These are phyloP conservation scores for Erethizon dorsatum DNA, from an alignment of 2,797 vertebrate genomes.

Conservation along the genomic window DNA sequence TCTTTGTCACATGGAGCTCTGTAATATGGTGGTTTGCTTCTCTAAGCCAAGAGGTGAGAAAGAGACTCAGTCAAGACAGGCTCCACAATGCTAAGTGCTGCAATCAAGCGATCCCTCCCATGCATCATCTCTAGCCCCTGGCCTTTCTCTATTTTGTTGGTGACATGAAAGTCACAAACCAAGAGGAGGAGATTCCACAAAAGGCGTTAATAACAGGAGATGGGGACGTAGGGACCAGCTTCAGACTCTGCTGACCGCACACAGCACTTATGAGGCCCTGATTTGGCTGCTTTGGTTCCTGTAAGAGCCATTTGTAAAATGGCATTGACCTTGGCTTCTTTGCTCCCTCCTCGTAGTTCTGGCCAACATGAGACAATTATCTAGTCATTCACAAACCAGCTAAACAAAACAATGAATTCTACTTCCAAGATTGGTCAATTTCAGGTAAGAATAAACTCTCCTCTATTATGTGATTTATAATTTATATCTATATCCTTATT, in stretches of 20 bases:
- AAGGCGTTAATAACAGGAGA: not conserved
- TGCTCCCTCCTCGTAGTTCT: not conserved
- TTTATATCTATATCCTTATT: not conserved
- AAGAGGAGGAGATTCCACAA: too few species aligned
- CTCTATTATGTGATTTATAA: not conserved
- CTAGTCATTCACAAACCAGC: not conserved
- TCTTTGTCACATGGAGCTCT: not conserved
- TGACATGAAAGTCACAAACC: not conserved
- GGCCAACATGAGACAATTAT: not conserved
- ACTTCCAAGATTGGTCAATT: not conserved
- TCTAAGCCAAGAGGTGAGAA: not conserved
- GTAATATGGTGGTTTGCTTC: not conserved
- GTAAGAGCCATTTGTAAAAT: not conserved
- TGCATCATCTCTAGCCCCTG: too few species aligned
- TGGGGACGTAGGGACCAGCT: too few species aligned
- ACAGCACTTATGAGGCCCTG: not conserved
- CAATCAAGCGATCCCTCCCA: not conserved
- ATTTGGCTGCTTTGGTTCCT: not conserved
- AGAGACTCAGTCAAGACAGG: not conserved
- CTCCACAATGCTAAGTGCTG: not conserved
- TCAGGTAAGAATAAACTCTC: not conserved
- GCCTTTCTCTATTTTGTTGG: too few species aligned
- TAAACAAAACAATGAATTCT: not conserved
- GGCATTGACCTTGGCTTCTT: not conserved
- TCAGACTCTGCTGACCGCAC: too few species aligned